These are phyloP conservation scores for Scotopteryx bipunctaria DNA, from an alignment of 2,888 invertebrate genomes.

Conservation along the genomic window DNA sequence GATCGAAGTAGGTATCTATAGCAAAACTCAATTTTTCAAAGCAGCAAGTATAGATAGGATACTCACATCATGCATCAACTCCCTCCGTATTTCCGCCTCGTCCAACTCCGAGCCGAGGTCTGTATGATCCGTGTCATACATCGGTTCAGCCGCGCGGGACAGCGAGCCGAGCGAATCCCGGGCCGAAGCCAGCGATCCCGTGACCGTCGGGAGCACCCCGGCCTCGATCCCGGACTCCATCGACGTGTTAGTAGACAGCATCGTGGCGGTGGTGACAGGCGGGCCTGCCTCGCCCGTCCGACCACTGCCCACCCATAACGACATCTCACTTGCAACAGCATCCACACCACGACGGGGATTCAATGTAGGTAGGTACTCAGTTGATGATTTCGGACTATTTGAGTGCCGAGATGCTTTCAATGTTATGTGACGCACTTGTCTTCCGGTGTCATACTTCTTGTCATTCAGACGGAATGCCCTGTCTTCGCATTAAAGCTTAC, in stretches of 20 bases:
- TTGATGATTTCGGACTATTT: background rate
- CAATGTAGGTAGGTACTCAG: constrained; percentile 13
- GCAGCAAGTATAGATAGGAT: background rate
- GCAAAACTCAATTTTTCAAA: background rate
- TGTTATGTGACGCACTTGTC: background rate
- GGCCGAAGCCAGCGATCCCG: constrained; percentile 85
- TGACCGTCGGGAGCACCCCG: constrained; percentile 88
- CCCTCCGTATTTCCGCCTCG: constrained; percentile 89
- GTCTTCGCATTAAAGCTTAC: no score
- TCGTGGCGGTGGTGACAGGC: constrained; percentile 59
- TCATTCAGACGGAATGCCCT: no score
- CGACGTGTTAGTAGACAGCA: constrained; percentile 77
- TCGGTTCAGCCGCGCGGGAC: constrained; percentile 84
- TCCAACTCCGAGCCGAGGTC: constrained; percentile 91
- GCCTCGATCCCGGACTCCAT: constrained; percentile 87
- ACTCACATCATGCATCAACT: constrained; percentile 90
- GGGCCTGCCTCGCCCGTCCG: constrained; percentile 63
- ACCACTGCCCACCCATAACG: constrained; percentile 79
- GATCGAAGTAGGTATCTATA: background rate
- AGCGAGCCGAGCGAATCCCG: constrained; percentile 83
- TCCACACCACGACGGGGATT: constrained; percentile 59
- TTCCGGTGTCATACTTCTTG: no score
- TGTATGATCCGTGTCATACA: constrained; percentile 91
- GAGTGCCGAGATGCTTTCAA: background rate
- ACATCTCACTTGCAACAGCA: constrained; percentile 74